Evolutionary conservation across 2,888 invertebrate species (phyloP).

Genomic region (Orthosia incerta): DNA sequence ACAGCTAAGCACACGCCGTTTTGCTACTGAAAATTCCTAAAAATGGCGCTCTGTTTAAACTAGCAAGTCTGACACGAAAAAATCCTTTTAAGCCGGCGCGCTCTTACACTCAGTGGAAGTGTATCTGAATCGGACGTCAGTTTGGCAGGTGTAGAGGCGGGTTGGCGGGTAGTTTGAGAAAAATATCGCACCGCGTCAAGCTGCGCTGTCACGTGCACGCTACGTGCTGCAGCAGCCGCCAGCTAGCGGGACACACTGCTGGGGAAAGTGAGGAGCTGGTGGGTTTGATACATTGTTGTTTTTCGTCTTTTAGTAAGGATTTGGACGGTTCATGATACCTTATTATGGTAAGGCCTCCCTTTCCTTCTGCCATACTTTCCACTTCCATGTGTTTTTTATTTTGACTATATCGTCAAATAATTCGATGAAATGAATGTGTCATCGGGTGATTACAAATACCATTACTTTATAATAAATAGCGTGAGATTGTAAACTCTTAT

Average conservation of each 20-base stretch:
- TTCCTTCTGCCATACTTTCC: too few species aligned
- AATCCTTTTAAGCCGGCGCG: conserved; percentile 20
- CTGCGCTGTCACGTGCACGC: conserved; percentile 76
- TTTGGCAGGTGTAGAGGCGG: conserved; percentile 62
- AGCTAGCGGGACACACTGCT: conserved; percentile 55
- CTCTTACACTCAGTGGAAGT: conserved; percentile 24
- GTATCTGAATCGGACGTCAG: conserved; percentile 70
- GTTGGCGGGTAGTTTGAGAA: conserved; percentile 72
- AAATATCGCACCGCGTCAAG: conserved; percentile 75
- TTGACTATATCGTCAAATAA: too few species aligned
- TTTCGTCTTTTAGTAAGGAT: too few species aligned
- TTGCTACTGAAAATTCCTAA: not conserved
- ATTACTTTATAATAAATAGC: too few species aligned
- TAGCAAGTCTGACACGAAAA: conserved; percentile 18
- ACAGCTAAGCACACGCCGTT: too few species aligned
- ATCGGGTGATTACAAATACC: too few species aligned
- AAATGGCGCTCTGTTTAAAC: not conserved
- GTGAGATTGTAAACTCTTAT: too few species aligned
- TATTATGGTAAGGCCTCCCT: too few species aligned
- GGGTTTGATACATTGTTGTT: too few species aligned
- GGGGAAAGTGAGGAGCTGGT: not conserved
- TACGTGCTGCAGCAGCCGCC: conserved; percentile 68
- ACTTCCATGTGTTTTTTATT: too few species aligned
- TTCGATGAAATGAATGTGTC: too few species aligned
- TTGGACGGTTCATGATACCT: too few species aligned